phyloP scores from a whole-genome alignment of 2,888 invertebrate genomes.

The Morpho achilles region DNA sequence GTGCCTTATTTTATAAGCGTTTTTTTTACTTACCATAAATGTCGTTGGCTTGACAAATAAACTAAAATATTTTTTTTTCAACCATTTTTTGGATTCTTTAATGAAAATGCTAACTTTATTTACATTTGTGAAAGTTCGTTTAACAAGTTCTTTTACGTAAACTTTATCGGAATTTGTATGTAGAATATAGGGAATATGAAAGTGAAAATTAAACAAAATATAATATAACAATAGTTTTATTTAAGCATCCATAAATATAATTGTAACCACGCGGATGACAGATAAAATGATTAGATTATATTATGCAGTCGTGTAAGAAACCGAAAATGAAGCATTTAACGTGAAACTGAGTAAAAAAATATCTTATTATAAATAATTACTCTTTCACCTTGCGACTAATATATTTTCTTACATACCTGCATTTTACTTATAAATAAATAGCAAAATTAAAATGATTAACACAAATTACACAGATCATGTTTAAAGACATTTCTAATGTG shows the following conservation, averaged over 20 bases:
- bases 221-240: conserved; percentile 34
- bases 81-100: no score
- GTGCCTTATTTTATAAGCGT: no score
- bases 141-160: no score
- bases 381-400: background rate
- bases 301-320: conserved; percentile 11
- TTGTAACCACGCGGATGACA: conserved; percentile 17
- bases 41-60: background rate
- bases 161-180: no score
- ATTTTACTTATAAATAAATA: conserved; percentile 9
- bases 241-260: conserved; percentile 31
- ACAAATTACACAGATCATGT: conserved; percentile 9
- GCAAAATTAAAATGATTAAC: conserved; percentile 9
- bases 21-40: no score
- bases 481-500: conserved; percentile 13
- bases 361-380: background rate
- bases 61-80: conserved; percentile 12
- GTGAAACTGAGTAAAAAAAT: background rate
- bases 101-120: no score
- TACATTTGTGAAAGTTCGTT: no score
- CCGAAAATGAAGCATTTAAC: background rate
- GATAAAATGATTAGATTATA: conserved; percentile 15
- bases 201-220: background rate
- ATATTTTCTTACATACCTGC: conserved; percentile 12
- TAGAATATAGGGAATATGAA: no score